Evolutionary conservation across 2,888 invertebrate species (phyloP).

Genomic region (Ormyrus thymus): DNA sequence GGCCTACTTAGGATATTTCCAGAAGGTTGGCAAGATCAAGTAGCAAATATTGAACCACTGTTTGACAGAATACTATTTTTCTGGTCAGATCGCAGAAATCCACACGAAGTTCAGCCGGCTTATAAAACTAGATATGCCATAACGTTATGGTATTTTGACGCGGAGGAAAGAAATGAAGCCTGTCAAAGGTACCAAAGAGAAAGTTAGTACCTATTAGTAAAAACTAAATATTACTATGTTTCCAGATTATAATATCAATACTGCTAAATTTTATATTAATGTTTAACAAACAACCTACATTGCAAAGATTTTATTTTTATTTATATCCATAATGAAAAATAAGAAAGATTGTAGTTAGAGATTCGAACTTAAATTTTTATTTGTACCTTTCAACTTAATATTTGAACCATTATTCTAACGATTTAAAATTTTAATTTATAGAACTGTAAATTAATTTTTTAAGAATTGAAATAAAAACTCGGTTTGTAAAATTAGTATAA

Average conservation of each 20-base stretch:
- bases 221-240: constrained; percentile 27
- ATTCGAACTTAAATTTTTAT: too few relatives aligned
- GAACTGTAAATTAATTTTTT: neutral
- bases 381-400: neutral
- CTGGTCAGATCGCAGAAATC: constrained; percentile 98
- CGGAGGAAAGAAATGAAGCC: constrained; percentile 87
- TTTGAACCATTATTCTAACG: neutral
- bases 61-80: constrained; percentile 97
- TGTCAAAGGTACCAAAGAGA: constrained; percentile 78
- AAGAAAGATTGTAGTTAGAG: too few relatives aligned
- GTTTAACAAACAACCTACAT: too few relatives aligned
- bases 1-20: constrained; percentile 95
- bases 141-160: constrained; percentile 94
- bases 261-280: too few relatives aligned
- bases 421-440: neutral
- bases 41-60: constrained; percentile 93
- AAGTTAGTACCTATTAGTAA: constrained; percentile 70
- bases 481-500: neutral
- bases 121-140: constrained; percentile 92
- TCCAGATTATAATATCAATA: neutral
- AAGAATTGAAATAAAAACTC: neutral
- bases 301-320: neutral
- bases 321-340: neutral
- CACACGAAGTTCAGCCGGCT: constrained; percentile 97
- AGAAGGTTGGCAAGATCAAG: constrained; percentile 86